These are phyloP conservation scores for Barnardius zonarius DNA, from an alignment of 2,113 vertebrate species.

Conservation along the genomic window DNA sequence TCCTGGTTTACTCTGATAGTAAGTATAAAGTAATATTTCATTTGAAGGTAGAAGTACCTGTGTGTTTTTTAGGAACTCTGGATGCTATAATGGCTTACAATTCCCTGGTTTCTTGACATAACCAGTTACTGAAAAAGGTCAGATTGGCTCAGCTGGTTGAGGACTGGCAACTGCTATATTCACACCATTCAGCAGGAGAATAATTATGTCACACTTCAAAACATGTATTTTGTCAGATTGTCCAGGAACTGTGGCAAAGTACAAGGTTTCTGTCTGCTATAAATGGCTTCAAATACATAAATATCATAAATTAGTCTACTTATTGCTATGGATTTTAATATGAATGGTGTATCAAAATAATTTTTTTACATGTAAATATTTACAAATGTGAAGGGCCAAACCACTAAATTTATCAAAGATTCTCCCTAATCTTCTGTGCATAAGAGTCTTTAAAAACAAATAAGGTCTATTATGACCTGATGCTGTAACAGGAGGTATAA, in stretches of 20 bases:
- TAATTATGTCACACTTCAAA: neutral
- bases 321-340: neutral
- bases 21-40: neutral
- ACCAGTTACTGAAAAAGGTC: neutral
- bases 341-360: neutral
- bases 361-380: neutral
- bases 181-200: neutral
- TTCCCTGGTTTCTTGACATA: neutral
- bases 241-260: neutral
- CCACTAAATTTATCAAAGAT: neutral
- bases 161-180: neutral
- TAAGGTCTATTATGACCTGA: neutral
- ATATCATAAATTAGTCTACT: neutral
- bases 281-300: neutral
- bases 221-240: neutral
- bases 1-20: neutral
- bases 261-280: neutral
- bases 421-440: neutral
- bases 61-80: neutral
- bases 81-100: neutral
- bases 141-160: neutral
- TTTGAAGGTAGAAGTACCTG: neutral
- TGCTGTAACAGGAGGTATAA: neutral
- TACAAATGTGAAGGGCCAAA: neutral
- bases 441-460: neutral